These are phyloP conservation scores for Microcaecilia unicolor DNA, from an alignment of 2,797 vertebrate genomes.

Conservation along the genomic window DNA sequence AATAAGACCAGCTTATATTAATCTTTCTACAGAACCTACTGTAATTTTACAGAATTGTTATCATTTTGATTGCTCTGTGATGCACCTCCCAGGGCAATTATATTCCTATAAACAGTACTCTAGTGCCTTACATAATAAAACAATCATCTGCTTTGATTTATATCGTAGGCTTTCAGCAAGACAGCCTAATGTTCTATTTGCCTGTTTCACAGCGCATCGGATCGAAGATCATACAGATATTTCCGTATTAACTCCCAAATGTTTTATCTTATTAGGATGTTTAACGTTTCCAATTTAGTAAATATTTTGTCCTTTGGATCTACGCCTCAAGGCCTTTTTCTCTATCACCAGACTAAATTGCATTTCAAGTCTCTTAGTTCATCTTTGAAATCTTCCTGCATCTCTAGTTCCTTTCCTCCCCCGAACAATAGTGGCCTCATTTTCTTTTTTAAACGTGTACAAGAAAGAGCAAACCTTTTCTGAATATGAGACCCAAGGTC, in stretches of 20 bases:
- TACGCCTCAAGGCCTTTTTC: not conserved
- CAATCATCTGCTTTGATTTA: not conserved
- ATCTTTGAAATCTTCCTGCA: not conserved
- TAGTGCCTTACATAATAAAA: not conserved
- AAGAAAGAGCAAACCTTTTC: too few relatives aligned
- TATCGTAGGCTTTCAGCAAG: not conserved
- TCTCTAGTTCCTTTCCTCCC: not conserved
- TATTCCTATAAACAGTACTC: not conserved
- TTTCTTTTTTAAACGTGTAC: too few relatives aligned
- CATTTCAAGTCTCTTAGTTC: not conserved
- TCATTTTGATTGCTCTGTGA: slow-evolving; percentile 31
- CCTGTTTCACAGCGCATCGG: not conserved
- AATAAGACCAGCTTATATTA: slow-evolving; percentile 33
- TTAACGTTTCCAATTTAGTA: not conserved
- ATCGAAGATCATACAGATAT: not conserved
- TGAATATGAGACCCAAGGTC: too few relatives aligned
- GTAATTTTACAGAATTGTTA: slow-evolving; percentile 33
- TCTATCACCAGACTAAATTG: not conserved
- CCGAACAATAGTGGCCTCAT: too few relatives aligned
- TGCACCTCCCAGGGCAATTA: slow-evolving; percentile 37
- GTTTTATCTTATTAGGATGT: not conserved
- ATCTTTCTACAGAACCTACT: slow-evolving; percentile 18
- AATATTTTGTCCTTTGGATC: not conserved
- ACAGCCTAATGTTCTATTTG: not conserved
- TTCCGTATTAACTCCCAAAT: not conserved